Evolutionary conservation across 2,797 vertebrate species (phyloP), one percentile per base, ranked within the genome.

Genomic region (Staurois parvus): DNA sequence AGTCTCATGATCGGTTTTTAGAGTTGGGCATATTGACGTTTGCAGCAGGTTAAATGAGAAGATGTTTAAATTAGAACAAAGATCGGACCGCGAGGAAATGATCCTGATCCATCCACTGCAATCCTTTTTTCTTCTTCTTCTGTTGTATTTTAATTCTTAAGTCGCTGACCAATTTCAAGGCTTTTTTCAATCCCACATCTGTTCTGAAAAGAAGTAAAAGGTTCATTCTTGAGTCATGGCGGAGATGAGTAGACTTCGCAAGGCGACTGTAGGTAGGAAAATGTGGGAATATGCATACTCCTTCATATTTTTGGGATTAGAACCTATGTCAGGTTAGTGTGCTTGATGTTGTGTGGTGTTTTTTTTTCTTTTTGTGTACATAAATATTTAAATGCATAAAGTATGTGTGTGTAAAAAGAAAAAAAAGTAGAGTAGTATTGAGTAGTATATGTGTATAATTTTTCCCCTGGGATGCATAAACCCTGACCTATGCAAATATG

Each of bases 211-310:
- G 48, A 69, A 48, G 1, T 2, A 42, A 13, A 62, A 29, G 34
- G 10, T 30, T 64, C 52, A 40, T 67, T 73, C 28, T 24, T 52
- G 69, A 67, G n/a, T 64, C 1, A 79, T 73, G 69, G 69, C 76
- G 12, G 76, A 48, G 4, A 64, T 34, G 56, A 72, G 76, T 29
- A 62, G 62, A 29, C 59, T 32, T 34, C 70, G 28, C 12, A 67
- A 37, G 70, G n/a, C 69, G 3, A 79, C 56, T 4, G 26, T 67
- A 85, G 84, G 84, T 85, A 85, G 84, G 77, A 62, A 48, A 72
- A 4, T 21, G 21, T 32, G 21, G 13, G 42, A 12, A 29, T 29
- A 29, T 26, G 64, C 64, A 15, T 66, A 24, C 21, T 59, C 19
- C 52, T 59, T 59, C 52, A 8, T 24, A 59, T 59, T 7, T 66